Base-by-base conservation (phyloP, 2,113 vertebrate genomes). In the Cephalopholis sonnerati region DNA sequence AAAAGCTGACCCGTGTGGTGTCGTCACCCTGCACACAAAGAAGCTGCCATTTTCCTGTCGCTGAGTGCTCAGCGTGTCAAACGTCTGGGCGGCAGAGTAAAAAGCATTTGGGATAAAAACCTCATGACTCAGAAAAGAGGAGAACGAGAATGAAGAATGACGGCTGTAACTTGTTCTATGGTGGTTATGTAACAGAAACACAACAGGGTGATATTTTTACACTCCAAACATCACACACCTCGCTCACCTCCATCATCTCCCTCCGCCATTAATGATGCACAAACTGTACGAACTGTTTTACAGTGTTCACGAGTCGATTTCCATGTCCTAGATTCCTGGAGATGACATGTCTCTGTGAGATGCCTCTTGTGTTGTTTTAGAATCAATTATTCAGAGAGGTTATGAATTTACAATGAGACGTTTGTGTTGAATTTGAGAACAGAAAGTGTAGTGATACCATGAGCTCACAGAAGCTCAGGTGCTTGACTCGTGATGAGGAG, bases 251-350 rank as follows among this genome's bases (percentile, higher is more conserved):
- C 1, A n/a, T 63, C 53, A 8, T 78, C 76, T 78, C 32, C 48
- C 53, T 55, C 77, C 46, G 59, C 83, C 75, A 77, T 88, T 25
- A 87, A 59, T 59, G 57, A 84, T 84, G 82, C 41, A 86, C 59
- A 75, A 41, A 41, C 67, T 67, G 59, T 24, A 63, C 32, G 48
- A 67, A 68, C 41, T 36, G 79, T 79, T 83, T 70, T 68, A 87
- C 81, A 70, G 51, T 22, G 73, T 63, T 64, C 17, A 29, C 25
- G 0, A 68, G 46, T 69, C 20, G 6, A 59, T 25, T 29, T 61
- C 71, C 46, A 32, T 61, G 86, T 84, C 89, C 90, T 39, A 81
- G 74, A 81, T 92, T 88, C 57, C 24, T 8, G 46, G 66, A 79
- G 75, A 79, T 70, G 81, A 79, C 71, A 80, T 7, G 58, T 29